phyloP scores from a whole-genome alignment of 2,888 invertebrate genomes.

The Octodonta nipae region DNA sequence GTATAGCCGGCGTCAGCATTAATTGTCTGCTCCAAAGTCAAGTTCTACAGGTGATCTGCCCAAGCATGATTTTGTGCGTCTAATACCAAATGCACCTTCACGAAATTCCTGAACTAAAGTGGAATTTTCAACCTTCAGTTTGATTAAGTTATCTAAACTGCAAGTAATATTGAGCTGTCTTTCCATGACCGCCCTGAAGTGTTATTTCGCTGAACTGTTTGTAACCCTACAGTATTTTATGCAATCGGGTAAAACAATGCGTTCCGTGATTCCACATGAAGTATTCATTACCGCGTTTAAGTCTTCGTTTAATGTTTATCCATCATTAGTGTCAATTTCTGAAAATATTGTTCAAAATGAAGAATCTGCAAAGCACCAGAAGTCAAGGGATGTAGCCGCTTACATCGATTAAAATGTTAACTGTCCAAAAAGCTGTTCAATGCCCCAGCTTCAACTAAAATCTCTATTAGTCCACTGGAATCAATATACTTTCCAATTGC shows the following conservation, averaged over 20 bases:
- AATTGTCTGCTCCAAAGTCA: neutral
- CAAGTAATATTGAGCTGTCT: slow-evolving; percentile 5
- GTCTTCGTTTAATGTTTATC: no score
- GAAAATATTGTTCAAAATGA: slow-evolving; percentile 23
- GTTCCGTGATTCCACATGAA: slow-evolving; percentile 6
- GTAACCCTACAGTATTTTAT: no score
- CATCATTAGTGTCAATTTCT: slow-evolving; percentile 3
- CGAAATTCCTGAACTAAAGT: no score
- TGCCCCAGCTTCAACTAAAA: slow-evolving; percentile 21
- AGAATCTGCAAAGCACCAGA: slow-evolving; percentile 17
- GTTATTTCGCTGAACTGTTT: no score
- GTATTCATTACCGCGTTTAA: slow-evolving; percentile 7
- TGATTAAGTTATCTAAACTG: slow-evolving; percentile 7
- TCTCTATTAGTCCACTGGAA: slow-evolving; percentile 22
- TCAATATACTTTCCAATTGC: slow-evolving; percentile 26
- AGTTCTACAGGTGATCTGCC: no score
- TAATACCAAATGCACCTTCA: slow-evolving; percentile 4
- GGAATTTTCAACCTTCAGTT: no score
- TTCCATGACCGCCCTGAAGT: no score
- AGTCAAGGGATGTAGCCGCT: slow-evolving; percentile 21
- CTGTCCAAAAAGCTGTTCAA: slow-evolving; percentile 23
- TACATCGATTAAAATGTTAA: no score
- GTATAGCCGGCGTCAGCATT: no score
- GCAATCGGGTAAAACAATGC: slow-evolving; percentile 6
- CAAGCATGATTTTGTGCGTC: neutral